Conservation (phyloP, 2,888 invertebrate species). For the Hermaeophaga mercurialis region DNA sequence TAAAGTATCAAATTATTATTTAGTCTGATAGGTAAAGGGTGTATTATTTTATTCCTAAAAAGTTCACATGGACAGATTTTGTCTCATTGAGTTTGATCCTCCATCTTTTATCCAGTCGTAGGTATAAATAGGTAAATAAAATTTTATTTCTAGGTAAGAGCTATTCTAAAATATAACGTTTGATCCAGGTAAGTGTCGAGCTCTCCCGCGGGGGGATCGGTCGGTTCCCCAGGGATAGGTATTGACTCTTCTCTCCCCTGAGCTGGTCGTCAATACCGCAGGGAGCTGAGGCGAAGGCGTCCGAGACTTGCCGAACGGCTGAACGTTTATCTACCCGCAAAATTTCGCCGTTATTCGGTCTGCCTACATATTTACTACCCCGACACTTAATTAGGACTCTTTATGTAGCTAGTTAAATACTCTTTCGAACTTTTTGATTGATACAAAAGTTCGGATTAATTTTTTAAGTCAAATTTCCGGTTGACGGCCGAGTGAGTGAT, state of each 20-base stretch:
- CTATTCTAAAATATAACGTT: neutral
- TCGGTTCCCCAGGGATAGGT: conserved; percentile 60
- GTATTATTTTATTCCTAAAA: no score
- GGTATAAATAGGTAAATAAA: no score
- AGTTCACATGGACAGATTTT: no score
- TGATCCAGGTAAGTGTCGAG: conserved; percentile 24
- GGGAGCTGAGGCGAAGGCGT: conserved; percentile 55
- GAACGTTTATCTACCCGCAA: conserved; percentile 51
- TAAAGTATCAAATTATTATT: no score
- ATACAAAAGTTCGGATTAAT: neutral
- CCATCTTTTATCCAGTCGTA: no score
- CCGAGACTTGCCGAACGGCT: conserved; percentile 50
- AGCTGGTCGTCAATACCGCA: conserved; percentile 63
- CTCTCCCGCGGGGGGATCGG: conserved; percentile 46
- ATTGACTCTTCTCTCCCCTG: conserved; percentile 64
- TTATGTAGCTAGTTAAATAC: conserved; percentile 38
- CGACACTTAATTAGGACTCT: conserved; percentile 45
- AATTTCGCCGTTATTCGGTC: conserved; percentile 51
- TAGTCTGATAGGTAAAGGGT: no score
- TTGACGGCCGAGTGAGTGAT: no score
- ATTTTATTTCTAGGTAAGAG: no score
- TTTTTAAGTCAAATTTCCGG: no score
- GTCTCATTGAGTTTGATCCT: no score
- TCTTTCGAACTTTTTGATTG: conserved; percentile 33
- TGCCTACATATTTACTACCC: conserved; percentile 48